Evolutionary conservation across 37 sponge, comb jelly and placozoan species (phyloP).

Genomic region (Cladorhizidae sp.): DNA sequence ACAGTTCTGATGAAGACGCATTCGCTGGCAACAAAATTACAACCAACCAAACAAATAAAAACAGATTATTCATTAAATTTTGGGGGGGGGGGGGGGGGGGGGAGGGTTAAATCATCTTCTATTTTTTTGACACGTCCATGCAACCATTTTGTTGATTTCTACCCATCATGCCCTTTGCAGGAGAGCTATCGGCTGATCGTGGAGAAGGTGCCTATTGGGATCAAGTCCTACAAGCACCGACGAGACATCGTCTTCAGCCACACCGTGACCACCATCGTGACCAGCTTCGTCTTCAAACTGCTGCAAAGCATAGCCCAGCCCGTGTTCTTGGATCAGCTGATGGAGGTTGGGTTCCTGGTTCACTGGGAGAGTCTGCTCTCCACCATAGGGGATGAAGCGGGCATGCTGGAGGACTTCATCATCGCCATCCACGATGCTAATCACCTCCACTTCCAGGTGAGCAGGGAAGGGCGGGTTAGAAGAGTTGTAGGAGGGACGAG

Average conservation of each 20-base stretch:
- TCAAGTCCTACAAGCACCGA: slow-evolving; percentile 71
- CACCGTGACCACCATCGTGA: slow-evolving; percentile 63
- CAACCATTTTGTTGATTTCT: neutral
- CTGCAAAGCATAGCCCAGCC: slow-evolving; percentile 34
- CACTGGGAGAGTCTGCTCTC: slow-evolving; percentile 94
- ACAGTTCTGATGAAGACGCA: no score
- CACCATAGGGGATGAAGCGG: slow-evolving; percentile 86
- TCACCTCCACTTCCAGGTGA: slow-evolving; percentile 47
- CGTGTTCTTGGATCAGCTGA: slow-evolving; percentile 62
- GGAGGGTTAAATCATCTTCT: neutral
- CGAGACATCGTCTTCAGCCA: slow-evolving; percentile 84
- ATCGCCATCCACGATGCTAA: slow-evolving; percentile 78
- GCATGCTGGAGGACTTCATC: slow-evolving; percentile 93
- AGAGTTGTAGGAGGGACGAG: neutral
- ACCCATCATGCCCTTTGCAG: slow-evolving; percentile 11
- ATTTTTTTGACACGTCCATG: no score
- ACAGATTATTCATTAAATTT: no score
- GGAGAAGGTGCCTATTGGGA: slow-evolving; percentile 60
- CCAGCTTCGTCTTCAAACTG: slow-evolving; percentile 64
- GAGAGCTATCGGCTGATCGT: slow-evolving; percentile 36
- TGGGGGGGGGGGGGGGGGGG: neutral
- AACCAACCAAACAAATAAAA: no score
- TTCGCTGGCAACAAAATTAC: no score
- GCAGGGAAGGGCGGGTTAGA: neutral
- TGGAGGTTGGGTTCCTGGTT: slow-evolving; percentile 80